phyloP scores from a whole-genome alignment of 2,888 invertebrate genomes.

The Xanthia icteritia region DNA sequence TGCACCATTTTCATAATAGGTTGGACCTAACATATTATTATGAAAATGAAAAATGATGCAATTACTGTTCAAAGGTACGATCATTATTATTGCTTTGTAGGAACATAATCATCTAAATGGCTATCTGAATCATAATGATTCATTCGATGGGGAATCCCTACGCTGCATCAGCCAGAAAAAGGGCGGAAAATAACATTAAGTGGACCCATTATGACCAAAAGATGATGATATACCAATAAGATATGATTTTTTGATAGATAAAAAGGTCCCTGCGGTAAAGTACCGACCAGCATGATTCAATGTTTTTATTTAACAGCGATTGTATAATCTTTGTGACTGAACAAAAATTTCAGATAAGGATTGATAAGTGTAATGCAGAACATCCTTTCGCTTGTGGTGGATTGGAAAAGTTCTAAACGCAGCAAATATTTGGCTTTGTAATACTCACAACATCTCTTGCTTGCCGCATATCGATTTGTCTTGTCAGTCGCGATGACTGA shows the following conservation, averaged over 20 bases:
- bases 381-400: slow-evolving; percentile 11
- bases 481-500: slow-evolving; percentile 87
- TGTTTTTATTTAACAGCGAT: slow-evolving; percentile 14
- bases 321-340: slow-evolving; percentile 20
- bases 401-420: slow-evolving; percentile 69
- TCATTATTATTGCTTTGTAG: slow-evolving; percentile 5
- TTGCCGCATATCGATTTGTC: slow-evolving; percentile 90
- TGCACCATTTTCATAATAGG: too few species aligned
- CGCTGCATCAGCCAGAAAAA: background rate
- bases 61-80: background rate
- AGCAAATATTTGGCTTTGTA: slow-evolving; percentile 79
- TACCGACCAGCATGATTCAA: slow-evolving; percentile 34
- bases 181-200: slow-evolving; percentile 1
- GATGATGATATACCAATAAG: too few species aligned
- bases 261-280: slow-evolving; percentile 28
- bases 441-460: slow-evolving; percentile 88
- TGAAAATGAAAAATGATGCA: slow-evolving; percentile 34
- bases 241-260: slow-evolving; percentile 5
- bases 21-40: background rate
- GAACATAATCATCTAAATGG: background rate
- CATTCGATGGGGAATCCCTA: slow-evolving; percentile 39
- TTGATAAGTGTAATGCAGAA: slow-evolving; percentile 17
- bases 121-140: slow-evolving; percentile 36
- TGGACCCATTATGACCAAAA: background rate
- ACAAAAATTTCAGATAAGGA: slow-evolving; percentile 22